phyloP scores from a whole-genome alignment of 2,888 invertebrate species.

The Auanema sp. region DNA sequence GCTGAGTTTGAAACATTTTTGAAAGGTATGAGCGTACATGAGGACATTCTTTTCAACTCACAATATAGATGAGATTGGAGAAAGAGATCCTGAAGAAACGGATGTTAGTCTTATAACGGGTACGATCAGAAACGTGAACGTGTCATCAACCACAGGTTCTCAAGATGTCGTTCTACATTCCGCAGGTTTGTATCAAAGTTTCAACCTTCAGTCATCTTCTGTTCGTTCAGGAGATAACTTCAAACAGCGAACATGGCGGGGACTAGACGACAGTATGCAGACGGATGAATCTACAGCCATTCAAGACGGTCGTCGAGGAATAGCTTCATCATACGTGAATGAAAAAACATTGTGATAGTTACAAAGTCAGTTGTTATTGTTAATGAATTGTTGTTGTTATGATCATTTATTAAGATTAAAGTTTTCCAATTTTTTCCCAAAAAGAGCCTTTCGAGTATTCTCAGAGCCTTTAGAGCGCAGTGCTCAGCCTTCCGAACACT shows the following conservation, averaged over 20 bases:
- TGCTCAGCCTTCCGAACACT: no score
- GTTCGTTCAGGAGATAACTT: slow-evolving; percentile 71
- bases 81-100: slow-evolving; percentile 31
- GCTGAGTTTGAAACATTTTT: slow-evolving; percentile 53
- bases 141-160: slow-evolving; percentile 15
- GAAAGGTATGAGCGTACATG: slow-evolving; percentile 33
- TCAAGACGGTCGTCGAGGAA: slow-evolving; percentile 65
- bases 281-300: slow-evolving; percentile 71
- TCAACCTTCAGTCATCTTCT: not conserved
- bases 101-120: slow-evolving; percentile 61
- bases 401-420: not conserved
- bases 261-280: slow-evolving; percentile 77
- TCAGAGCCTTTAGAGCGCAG: no score
- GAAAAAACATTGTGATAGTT: slow-evolving; percentile 17
- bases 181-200: slow-evolving; percentile 27
- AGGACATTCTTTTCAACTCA: not conserved
- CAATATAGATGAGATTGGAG: slow-evolving; percentile 41
- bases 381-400: not conserved
- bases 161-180: slow-evolving; percentile 35
- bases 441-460: not conserved
- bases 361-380: not conserved
- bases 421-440: not conserved
- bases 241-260: slow-evolving; percentile 78
- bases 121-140: slow-evolving; percentile 28
- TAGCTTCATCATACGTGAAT: slow-evolving; percentile 48